Percentiles rank a stretch among this genome's conserved stretches.
Conservation (phyloP, 2,888 invertebrate species). For the Keiferia lycopersicella region DNA sequence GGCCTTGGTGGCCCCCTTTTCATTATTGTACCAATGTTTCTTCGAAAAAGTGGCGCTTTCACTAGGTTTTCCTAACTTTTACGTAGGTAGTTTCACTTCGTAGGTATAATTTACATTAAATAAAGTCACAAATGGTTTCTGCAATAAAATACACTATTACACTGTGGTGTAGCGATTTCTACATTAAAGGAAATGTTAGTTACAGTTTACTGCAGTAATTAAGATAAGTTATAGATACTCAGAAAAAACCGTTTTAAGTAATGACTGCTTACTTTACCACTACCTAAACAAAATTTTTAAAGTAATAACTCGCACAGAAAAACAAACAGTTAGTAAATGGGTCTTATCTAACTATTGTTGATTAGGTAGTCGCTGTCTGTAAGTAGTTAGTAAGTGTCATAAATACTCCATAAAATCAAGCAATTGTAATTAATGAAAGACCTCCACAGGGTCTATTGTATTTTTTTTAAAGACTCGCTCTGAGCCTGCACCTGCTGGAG, state of each 20-base stretch:
- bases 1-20: no score
- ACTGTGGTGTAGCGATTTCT: neutral
- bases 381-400: neutral
- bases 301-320: conserved; percentile 15
- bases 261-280: neutral
- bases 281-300: neutral
- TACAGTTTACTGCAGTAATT: conserved; percentile 11
- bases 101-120: neutral
- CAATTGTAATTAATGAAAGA: neutral
- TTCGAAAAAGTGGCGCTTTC: no score
- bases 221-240: neutral
- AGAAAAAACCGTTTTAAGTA: neutral
- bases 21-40: no score
- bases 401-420: neutral
- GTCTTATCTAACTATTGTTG: neutral
- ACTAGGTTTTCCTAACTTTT: no score
- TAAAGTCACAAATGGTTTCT: neutral
- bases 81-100: no score
- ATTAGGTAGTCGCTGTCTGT: neutral
- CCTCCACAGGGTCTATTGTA: neutral
- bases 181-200: neutral
- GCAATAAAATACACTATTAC: neutral
- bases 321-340: conserved; percentile 1
- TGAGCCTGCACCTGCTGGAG: no score
- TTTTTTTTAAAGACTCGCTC: neutral